phyloP scores from a whole-genome alignment of 2,888 invertebrate species.

The Ligdia adustata region DNA sequence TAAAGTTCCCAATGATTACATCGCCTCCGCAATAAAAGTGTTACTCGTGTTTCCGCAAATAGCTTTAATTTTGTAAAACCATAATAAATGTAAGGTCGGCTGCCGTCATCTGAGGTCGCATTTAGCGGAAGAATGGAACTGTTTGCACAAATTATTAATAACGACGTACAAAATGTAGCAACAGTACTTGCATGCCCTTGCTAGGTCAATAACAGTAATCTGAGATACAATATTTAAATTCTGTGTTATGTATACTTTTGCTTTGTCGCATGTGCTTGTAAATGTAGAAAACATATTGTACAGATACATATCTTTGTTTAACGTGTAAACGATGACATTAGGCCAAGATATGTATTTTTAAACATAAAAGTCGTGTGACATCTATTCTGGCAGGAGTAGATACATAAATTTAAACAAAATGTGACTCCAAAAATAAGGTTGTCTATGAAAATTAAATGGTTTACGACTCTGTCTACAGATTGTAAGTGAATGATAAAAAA shows the following conservation, averaged over 20 bases:
- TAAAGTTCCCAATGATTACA: conserved; percentile 33
- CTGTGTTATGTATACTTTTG: too few species aligned
- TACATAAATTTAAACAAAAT: conserved; percentile 1
- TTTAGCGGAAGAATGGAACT: conserved; percentile 50
- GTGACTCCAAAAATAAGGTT: neutral
- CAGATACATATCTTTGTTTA: too few species aligned
- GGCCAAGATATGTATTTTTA: too few species aligned
- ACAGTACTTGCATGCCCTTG: conserved; percentile 6
- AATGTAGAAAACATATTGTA: too few species aligned
- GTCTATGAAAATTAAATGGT: conserved; percentile 8
- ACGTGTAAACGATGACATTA: too few species aligned
- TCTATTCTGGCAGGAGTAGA: neutral
- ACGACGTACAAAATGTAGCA: conserved; percentile 1
- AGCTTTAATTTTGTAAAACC: conserved; percentile 44
- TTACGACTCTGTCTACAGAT: neutral
- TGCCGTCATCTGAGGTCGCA: conserved; percentile 42
- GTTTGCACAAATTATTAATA: conserved; percentile 32
- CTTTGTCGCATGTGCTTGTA: too few species aligned
- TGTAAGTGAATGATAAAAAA: conserved; percentile 11
- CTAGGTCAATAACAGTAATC: conserved; percentile 2
- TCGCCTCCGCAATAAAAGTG: conserved; percentile 37
- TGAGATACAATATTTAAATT: neutral
- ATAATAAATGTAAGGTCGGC: conserved; percentile 50
- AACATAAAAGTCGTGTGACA: too few species aligned
- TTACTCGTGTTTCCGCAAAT: conserved; percentile 52